Conservation (phyloP, 2,797 vertebrate genomes). For the Glossophaga mutica region DNA sequence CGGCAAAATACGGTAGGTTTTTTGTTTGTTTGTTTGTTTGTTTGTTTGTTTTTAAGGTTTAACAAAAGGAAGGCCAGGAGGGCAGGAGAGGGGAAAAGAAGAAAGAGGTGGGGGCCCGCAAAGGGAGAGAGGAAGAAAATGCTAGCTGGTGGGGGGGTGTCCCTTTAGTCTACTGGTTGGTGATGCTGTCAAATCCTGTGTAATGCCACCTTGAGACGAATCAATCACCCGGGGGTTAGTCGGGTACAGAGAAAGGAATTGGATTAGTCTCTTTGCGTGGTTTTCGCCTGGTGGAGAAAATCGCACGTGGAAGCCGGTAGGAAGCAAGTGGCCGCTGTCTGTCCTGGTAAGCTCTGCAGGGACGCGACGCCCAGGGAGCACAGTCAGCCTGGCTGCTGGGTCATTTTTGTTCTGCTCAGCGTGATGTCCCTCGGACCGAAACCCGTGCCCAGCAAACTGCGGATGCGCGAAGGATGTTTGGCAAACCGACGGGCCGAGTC, state of each 20-base stretch:
- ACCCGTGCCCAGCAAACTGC: rapidly evolving
- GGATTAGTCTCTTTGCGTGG: rapidly evolving
- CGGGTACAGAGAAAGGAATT: background rate
- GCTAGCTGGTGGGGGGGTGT: no score
- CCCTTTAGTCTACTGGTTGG: background rate
- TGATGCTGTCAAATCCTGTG: background rate
- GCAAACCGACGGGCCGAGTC: background rate
- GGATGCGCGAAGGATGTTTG: rapidly evolving
- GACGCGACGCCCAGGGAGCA: background rate
- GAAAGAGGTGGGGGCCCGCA: background rate
- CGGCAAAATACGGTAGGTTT: no score
- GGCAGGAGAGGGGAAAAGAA: background rate
- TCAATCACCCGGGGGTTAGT: no score
- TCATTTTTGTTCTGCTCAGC: rapidly evolving
- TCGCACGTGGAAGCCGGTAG: background rate
- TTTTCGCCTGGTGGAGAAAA: background rate
- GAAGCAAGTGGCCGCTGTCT: background rate
- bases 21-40: no score
- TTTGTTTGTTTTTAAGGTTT: background rate
- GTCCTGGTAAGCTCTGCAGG: background rate
- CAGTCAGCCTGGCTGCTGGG: background rate
- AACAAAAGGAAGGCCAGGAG: background rate
- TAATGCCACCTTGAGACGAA: background rate
- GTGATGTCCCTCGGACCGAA: rapidly evolving
- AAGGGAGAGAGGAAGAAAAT: background rate